Evolutionary conservation across 2,113 vertebrate species (phyloP).

Genomic region (Heterocephalus glaber): DNA sequence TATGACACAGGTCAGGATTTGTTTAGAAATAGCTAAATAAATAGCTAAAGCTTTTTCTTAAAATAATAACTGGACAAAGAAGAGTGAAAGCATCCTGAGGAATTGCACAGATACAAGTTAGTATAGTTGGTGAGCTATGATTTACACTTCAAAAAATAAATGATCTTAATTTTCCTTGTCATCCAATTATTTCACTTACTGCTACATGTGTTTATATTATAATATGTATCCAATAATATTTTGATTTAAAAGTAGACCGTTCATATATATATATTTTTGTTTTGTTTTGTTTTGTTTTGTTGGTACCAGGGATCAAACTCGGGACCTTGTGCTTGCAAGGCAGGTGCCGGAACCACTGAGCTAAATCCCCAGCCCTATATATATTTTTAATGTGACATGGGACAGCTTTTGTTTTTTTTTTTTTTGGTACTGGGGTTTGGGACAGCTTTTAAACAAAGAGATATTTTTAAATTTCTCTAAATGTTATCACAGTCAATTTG

Average conservation of each 20-base stretch:
- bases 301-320: too few species aligned
- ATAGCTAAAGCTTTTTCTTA: background rate
- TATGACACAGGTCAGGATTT: background rate
- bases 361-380: too few species aligned
- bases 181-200: background rate
- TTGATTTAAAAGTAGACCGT: background rate
- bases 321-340: too few species aligned
- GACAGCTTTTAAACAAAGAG: conserved; percentile 2
- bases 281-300: too few species aligned
- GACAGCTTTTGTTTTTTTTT: too few species aligned
- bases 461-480: background rate
- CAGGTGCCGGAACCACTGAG: too few species aligned
- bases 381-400: background rate
- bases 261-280: background rate
- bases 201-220: background rate
- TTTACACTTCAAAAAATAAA: background rate
- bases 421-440: too few species aligned
- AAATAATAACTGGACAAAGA: background rate
- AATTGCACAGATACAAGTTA: background rate
- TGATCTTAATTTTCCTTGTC: conserved; percentile 10
- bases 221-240: background rate
- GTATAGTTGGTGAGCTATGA: background rate
- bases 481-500: background rate
- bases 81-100: background rate
- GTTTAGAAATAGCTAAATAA: conserved; percentile 15